A percentile compares a stretch with the other conserved stretches of the same genome.
Conservation (phyloP, 1,140 invertebrate genomes). For the Leucophenga varia region DNA sequence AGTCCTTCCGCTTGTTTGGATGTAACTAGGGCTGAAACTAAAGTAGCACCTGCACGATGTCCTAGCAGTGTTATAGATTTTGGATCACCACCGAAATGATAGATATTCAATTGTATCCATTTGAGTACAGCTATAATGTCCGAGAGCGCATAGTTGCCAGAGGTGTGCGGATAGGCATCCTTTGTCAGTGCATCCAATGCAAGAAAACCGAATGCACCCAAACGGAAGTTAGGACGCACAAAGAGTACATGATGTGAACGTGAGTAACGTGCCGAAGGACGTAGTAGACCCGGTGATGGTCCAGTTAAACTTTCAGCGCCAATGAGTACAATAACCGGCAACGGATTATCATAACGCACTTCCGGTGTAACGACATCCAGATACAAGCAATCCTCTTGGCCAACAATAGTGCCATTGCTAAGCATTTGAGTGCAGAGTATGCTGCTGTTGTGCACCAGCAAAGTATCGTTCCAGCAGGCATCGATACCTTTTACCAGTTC, state of each 20-base stretch:
- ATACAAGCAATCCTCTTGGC: slow-evolving; percentile 78
- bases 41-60: slow-evolving; percentile 75
- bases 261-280: slow-evolving; percentile 67
- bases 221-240: slow-evolving; percentile 77
- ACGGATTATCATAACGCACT: slow-evolving; percentile 69
- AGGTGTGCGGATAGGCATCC: slow-evolving; percentile 69
- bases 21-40: slow-evolving; percentile 70
- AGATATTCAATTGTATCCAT: slow-evolving; percentile 80
- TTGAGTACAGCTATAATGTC: slow-evolving; percentile 75
- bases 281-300: slow-evolving; percentile 66
- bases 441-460: slow-evolving; percentile 67
- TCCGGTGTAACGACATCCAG: slow-evolving; percentile 76
- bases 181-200: slow-evolving; percentile 69
- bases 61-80: slow-evolving; percentile 76
- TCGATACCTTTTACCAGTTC: slow-evolving; percentile 66
- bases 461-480: slow-evolving; percentile 79
- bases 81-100: slow-evolving; percentile 79
- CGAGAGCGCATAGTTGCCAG: slow-evolving; percentile 84
- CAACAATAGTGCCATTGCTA: slow-evolving; percentile 65
- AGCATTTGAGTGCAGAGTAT: slow-evolving; percentile 69
- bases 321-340: slow-evolving; percentile 81
- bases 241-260: slow-evolving; percentile 78
- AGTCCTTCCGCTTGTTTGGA: slow-evolving; percentile 62
- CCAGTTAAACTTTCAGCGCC: slow-evolving; percentile 75
- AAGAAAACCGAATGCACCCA: slow-evolving; percentile 78